These are phyloP conservation scores for Zaprionus ghesquierei DNA, from an alignment of 1,140 invertebrate genomes.

Conservation along the genomic window DNA sequence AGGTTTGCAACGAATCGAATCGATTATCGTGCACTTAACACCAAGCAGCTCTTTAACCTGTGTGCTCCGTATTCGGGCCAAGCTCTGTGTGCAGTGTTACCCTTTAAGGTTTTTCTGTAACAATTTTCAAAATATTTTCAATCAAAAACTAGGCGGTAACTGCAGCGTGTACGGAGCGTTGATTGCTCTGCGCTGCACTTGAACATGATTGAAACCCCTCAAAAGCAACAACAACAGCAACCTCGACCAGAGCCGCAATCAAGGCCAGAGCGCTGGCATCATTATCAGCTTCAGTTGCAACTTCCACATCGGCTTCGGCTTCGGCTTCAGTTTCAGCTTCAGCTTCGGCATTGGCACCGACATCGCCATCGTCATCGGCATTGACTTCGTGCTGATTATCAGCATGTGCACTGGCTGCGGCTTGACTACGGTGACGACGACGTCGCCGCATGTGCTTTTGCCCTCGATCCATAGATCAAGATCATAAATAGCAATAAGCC, in stretches of 20 bases:
- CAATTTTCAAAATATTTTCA: conserved; percentile 73
- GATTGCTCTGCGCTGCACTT: conserved; percentile 37
- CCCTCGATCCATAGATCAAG: conserved; percentile 82
- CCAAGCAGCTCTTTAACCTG: conserved; percentile 74
- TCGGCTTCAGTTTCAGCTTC: neutral
- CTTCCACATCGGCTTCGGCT: conserved; percentile 8
- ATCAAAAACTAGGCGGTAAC: conserved; percentile 64
- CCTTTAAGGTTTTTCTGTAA: conserved; percentile 66
- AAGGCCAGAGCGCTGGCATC: conserved; percentile 61
- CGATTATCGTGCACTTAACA: conserved; percentile 80
- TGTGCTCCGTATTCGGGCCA: conserved; percentile 24
- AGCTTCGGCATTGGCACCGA: neutral
- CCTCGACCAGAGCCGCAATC: conserved; percentile 47
- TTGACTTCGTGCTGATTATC: conserved; percentile 71
- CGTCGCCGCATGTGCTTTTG: conserved; percentile 78
- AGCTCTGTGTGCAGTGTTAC: conserved; percentile 45
- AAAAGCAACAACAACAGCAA: conserved; percentile 14
- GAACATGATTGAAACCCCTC: conserved; percentile 44
- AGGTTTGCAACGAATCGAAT: conserved; percentile 63
- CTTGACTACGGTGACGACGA: conserved; percentile 22
- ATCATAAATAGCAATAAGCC: conserved; percentile 82
- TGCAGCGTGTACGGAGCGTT: conserved; percentile 39
- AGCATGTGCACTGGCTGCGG: conserved; percentile 73
- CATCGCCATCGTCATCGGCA: conserved; percentile 15
- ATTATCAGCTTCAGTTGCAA: conserved; percentile 49